Conservation (phyloP, 2,113 vertebrate species). For the Ammodytes marinus region DNA sequence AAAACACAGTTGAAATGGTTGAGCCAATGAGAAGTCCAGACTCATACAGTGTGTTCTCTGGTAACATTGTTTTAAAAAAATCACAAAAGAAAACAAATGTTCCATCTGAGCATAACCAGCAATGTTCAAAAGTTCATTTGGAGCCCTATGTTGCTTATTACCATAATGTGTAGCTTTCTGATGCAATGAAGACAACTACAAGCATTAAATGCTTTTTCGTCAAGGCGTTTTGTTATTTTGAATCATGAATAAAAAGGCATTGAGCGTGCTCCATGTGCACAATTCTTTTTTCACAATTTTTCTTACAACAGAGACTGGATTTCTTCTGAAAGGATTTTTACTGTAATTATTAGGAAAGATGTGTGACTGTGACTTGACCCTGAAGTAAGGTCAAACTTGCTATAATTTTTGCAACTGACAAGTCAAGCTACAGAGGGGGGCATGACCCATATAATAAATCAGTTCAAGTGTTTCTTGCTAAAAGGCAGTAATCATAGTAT, state of each 20-base stretch:
- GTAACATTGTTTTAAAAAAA: no score
- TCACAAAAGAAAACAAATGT: no score
- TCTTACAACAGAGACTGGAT: not conserved
- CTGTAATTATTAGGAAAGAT: not conserved
- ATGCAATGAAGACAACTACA: not conserved
- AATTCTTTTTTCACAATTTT: not conserved
- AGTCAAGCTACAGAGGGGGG: conserved; percentile 7
- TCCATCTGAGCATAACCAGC: no score
- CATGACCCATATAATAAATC: conserved; percentile 12
- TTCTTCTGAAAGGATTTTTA: not conserved
- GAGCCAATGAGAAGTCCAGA: no score
- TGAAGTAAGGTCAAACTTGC: conserved; percentile 10
- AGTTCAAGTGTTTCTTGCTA: conserved; percentile 17
- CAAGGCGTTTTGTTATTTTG: not conserved
- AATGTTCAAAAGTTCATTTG: no score
- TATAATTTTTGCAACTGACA: conserved; percentile 28
- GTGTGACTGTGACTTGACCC: conserved; percentile 13
- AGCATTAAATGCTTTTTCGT: not conserved
- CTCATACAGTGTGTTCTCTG: no score
- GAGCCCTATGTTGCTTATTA: not conserved
- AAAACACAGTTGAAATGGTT: no score
- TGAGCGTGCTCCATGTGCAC: not conserved
- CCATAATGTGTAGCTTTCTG: not conserved
- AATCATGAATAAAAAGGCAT: not conserved
- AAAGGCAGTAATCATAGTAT: not conserved